Conservation (phyloP, 2,797 vertebrate genomes). For the Eulemur mongoz region DNA sequence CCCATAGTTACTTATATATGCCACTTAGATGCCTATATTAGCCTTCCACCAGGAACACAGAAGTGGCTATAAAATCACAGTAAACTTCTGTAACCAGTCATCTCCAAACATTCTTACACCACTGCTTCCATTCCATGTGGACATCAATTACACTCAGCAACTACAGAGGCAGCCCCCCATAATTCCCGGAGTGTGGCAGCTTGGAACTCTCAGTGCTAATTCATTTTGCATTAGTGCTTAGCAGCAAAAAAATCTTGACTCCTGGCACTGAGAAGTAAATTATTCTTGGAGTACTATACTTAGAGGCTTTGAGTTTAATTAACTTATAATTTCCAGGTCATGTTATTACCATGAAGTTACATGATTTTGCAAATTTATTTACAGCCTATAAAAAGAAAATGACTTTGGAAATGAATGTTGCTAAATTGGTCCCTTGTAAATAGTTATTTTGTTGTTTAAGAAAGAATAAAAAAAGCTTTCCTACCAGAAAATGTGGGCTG, state of each 20-base stretch:
- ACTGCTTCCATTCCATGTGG: not conserved
- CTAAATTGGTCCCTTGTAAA: slow-evolving; percentile 70
- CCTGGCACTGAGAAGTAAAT: slow-evolving; percentile 75
- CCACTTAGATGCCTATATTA: not conserved
- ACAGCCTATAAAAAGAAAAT: slow-evolving; percentile 78
- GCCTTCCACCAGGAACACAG: not conserved
- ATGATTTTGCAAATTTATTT: slow-evolving; percentile 73
- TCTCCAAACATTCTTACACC: not conserved
- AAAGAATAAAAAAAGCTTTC: slow-evolving; percentile 58
- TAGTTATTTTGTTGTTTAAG: slow-evolving; percentile 33
- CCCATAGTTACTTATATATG: not conserved
- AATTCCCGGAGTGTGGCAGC: slow-evolving; percentile 70
- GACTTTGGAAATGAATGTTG: slow-evolving; percentile 72
- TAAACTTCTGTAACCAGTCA: not conserved
- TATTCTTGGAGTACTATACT: slow-evolving; percentile 78
- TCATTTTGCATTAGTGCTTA: slow-evolving; percentile 81
- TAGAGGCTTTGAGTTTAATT: slow-evolving; percentile 83
- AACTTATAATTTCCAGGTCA: slow-evolving; percentile 80
- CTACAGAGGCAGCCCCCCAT: slow-evolving; percentile 59
- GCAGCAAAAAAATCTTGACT: slow-evolving; percentile 77
- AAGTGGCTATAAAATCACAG: not conserved
- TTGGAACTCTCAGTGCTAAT: slow-evolving; percentile 71
- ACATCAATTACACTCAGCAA: not conserved
- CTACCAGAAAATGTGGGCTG: slow-evolving; percentile 38
- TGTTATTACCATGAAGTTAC: slow-evolving; percentile 79